Percentiles rank a stretch among this genome's conserved stretches.
Evolutionary conservation across 1,140 invertebrate species (phyloP).

Genomic region (Muscidifurax raptorellus): DNA sequence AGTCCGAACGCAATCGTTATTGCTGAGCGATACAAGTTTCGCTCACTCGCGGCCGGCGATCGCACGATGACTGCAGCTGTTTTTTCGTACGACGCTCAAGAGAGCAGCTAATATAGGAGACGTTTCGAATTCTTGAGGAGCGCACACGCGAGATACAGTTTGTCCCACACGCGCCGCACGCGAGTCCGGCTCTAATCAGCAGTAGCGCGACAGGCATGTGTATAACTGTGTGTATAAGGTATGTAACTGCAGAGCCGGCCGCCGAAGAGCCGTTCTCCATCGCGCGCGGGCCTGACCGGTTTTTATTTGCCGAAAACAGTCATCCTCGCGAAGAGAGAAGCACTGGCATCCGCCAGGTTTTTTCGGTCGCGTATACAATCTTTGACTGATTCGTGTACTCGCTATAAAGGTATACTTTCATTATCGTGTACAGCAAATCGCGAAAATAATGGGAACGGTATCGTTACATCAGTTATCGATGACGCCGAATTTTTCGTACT

Average conservation of each 20-base stretch:
- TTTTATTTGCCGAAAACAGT: background rate
- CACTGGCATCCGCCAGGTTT: too few relatives aligned
- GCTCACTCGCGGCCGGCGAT: background rate
- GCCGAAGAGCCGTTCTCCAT: background rate
- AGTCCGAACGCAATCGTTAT: too few relatives aligned
- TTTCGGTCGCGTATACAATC: too few relatives aligned
- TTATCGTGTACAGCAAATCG: too few relatives aligned
- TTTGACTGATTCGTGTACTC: too few relatives aligned
- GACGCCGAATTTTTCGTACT: too few relatives aligned
- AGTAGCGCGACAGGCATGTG: background rate
- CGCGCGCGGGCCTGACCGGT: background rate
- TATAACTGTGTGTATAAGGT: background rate
- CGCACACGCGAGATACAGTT: background rate
- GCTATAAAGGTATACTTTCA: too few relatives aligned
- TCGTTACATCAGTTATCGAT: too few relatives aligned
- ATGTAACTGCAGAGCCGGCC: background rate
- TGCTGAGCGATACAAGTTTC: too few relatives aligned
- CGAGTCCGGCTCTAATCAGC: background rate
- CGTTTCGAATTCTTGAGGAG: background rate
- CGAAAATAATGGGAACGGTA: too few relatives aligned
- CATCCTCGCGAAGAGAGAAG: background rate
- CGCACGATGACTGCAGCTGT: background rate
- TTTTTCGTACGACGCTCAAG: background rate
- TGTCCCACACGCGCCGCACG: background rate
- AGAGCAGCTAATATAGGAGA: too few relatives aligned